Percentiles rank a stretch among this genome's conserved stretches.
Conservation (phyloP, 2,888 invertebrate genomes). For the Gandaritis pyraliata region DNA sequence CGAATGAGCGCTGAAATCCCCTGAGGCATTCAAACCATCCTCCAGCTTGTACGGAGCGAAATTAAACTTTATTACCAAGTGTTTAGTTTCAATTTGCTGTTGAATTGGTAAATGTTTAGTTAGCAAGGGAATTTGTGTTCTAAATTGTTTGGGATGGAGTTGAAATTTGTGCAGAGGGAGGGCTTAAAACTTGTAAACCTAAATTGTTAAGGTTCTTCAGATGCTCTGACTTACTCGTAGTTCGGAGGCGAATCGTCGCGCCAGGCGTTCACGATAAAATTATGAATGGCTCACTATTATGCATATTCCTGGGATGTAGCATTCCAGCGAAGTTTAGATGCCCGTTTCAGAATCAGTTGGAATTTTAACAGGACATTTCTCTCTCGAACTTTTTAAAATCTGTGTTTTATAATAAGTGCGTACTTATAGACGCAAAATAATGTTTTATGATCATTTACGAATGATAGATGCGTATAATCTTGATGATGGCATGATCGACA, state of each 20-base stretch:
- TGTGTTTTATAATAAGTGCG: too few relatives aligned
- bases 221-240: slow-evolving; percentile 51
- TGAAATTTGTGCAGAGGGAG: slow-evolving; percentile 16
- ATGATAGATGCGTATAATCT: too few relatives aligned
- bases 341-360: slow-evolving; percentile 4
- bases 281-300: slow-evolving; percentile 46
- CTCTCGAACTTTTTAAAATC: slow-evolving; percentile 3
- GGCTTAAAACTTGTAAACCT: slow-evolving; percentile 39
- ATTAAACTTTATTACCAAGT: slow-evolving; percentile 49
- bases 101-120: slow-evolving; percentile 16
- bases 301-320: slow-evolving; percentile 24
- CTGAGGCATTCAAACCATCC: slow-evolving; percentile 52
- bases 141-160: slow-evolving; percentile 9
- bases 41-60: slow-evolving; percentile 40
- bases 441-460: too few relatives aligned
- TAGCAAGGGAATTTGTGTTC: slow-evolving; percentile 14
- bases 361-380: slow-evolving; percentile 2
- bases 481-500: too few relatives aligned
- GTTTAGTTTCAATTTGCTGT: slow-evolving; percentile 49
- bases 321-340: slow-evolving; percentile 13
- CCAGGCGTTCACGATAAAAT: slow-evolving; percentile 48
- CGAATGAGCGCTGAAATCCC: slow-evolving; percentile 57
- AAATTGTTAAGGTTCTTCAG: slow-evolving; percentile 55
- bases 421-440: too few relatives aligned
- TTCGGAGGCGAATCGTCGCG: slow-evolving; percentile 45